These are phyloP conservation scores for Liposcelis brunnea DNA, from an alignment of 2,888 invertebrate genomes.

Conservation along the genomic window DNA sequence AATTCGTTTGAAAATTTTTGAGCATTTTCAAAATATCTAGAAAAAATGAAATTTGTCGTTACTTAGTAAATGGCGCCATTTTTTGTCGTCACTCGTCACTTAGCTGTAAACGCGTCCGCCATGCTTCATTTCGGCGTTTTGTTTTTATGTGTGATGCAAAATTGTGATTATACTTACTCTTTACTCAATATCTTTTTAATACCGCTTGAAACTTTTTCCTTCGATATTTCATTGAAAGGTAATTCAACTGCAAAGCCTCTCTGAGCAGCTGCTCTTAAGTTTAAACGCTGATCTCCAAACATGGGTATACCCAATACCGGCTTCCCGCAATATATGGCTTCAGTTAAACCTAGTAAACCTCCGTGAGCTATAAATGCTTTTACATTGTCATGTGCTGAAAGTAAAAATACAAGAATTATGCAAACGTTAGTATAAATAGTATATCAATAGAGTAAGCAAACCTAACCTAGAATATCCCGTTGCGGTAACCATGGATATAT, in stretches of 20 bases:
- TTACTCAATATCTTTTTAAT: too few relatives aligned
- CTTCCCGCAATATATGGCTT: neutral
- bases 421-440: neutral
- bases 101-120: too few relatives aligned
- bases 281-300: slow-evolving; percentile 3
- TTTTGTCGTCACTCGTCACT: too few relatives aligned
- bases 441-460: neutral
- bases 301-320: slow-evolving; percentile 1
- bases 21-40: slow-evolving; percentile 20
- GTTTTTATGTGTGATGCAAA: too few relatives aligned
- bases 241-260: slow-evolving; percentile 1
- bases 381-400: slow-evolving; percentile 4
- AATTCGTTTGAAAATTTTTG: slow-evolving; percentile 26
- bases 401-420: neutral
- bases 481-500: slow-evolving; percentile 55
- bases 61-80: slow-evolving; percentile 22
- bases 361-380: slow-evolving; percentile 4
- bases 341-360: slow-evolving; percentile 4
- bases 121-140: too few relatives aligned
- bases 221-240: neutral
- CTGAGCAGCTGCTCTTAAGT: neutral
- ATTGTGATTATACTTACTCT: too few relatives aligned
- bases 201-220: neutral
- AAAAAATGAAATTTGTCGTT: slow-evolving; percentile 7
- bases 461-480: slow-evolving; percentile 57